These are phyloP conservation scores for Oryzias celebensis DNA, from an alignment of 2,113 vertebrate species.

Conservation along the genomic window DNA sequence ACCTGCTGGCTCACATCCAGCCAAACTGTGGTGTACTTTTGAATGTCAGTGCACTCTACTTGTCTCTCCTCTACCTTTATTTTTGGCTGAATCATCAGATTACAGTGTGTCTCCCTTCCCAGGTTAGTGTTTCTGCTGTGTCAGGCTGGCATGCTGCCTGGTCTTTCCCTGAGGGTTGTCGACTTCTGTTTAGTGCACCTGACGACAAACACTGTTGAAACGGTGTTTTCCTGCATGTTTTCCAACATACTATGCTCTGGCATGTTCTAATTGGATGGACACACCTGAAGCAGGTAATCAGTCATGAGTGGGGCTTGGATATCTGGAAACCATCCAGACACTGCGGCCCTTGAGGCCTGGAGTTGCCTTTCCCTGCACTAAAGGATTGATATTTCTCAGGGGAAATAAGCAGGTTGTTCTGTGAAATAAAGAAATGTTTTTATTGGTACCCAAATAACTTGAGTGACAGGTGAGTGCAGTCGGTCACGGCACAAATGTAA, in stretches of 20 bases:
- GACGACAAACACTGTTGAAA: constrained; percentile 40
- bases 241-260: too few relatives aligned
- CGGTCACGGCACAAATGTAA: constrained; percentile 35
- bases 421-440: constrained; percentile 35
- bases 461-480: constrained; percentile 30
- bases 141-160: constrained; percentile 71
- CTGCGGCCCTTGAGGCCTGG: too few relatives aligned
- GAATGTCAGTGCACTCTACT: constrained; percentile 64
- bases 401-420: constrained; percentile 21
- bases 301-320: too few relatives aligned
- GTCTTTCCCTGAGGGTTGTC: constrained; percentile 68
- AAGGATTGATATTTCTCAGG: constrained; percentile 24
- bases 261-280: too few relatives aligned
- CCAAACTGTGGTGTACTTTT: constrained; percentile 54
- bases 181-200: constrained; percentile 60
- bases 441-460: constrained; percentile 27
- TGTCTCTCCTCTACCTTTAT: constrained; percentile 35
- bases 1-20: constrained; percentile 49
- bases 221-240: too few relatives aligned
- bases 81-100: constrained; percentile 78
- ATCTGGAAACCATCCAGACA: too few relatives aligned
- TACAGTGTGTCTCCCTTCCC: constrained; percentile 70
- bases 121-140: constrained; percentile 77
- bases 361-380: too few relatives aligned
- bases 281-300: too few relatives aligned